Conservation (phyloP, 2,888 invertebrate species). For the Meta bourneti region DNA sequence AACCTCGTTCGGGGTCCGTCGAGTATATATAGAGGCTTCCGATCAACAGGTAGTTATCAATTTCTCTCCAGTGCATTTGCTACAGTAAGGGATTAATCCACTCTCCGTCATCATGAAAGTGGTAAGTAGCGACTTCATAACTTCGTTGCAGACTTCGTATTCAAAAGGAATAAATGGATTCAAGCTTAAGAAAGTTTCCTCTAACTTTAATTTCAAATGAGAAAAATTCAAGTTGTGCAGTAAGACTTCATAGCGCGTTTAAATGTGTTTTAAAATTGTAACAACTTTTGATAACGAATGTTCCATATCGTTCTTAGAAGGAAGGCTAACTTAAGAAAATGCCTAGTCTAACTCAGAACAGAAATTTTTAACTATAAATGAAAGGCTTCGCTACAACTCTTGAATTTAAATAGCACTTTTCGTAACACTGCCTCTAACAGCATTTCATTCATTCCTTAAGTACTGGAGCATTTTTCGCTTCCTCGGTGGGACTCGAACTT, state of each 20-base stretch:
- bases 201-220: neutral
- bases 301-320: neutral
- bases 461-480: too few relatives aligned
- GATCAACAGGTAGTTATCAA: slow-evolving; percentile 1
- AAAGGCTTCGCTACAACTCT: too few relatives aligned
- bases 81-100: slow-evolving; percentile 23
- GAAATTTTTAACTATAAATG: neutral
- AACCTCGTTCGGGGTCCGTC: slow-evolving; percentile 9
- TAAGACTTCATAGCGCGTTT: neutral
- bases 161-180: neutral
- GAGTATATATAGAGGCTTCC: slow-evolving; percentile 48
- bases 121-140: slow-evolving; percentile 24
- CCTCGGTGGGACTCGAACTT: too few relatives aligned
- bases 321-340: too few relatives aligned
- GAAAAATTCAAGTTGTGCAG: neutral
- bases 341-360: neutral
- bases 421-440: too few relatives aligned
- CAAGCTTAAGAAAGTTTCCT: neutral
- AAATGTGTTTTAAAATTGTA: neutral
- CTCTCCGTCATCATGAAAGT: slow-evolving; percentile 51
- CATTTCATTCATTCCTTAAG: too few relatives aligned
- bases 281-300: neutral
- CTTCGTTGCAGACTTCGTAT: neutral
- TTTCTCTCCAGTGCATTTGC: neutral
- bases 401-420: too few relatives aligned